Evolutionary conservation across 2,888 invertebrate genomes (phyloP), one percentile per base, ranked within the genome.

Genomic region (Cybosia mesomella): DNA sequence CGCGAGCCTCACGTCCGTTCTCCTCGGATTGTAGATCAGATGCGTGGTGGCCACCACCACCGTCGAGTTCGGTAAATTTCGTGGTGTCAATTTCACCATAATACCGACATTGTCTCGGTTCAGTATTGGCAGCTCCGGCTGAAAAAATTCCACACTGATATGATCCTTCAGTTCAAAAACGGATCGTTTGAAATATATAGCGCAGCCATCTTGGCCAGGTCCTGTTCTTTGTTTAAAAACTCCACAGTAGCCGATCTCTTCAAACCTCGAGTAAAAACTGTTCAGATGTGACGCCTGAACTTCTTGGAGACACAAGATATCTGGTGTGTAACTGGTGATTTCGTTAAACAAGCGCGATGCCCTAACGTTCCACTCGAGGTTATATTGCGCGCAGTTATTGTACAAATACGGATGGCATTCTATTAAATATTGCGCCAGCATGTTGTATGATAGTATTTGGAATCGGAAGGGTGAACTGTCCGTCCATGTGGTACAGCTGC

Each of bases 21-120:
- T 95, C 77, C 94, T 96, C 0, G 98, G 98, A 95, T 99, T 99
- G 90, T 97, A 99, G 13, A 99, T 93, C 60, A 99, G 95, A 91
- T 99, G 99, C 0, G 99, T 99, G 15, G 98, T 99, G 5, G 98
- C 98, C 0, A 99, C 96, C 64, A 98, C 96, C 55, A 99, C 90
- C 11, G 96, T 93, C 1, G 93, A 91, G 0, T 91, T 79, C 0
- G 95, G 94, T 64, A 92, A 83, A 0, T 88, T 84, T 70, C 92
- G 95, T 0, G 97, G 95, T n/a, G 92, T 90, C 68, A 99, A 95
- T 87, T 97, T 97, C 5, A 97, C 96, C 67, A 99, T 95, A 13
- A 99, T 87, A 0, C 97, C 99, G 63, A 99, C 96, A 91, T 99
- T 99, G 86, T 98, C 98, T 15, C 99, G 96, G 87, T 98, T 97